phyloP scores from a whole-genome alignment of 2,113 vertebrate species.

The Suncus etruscus region DNA sequence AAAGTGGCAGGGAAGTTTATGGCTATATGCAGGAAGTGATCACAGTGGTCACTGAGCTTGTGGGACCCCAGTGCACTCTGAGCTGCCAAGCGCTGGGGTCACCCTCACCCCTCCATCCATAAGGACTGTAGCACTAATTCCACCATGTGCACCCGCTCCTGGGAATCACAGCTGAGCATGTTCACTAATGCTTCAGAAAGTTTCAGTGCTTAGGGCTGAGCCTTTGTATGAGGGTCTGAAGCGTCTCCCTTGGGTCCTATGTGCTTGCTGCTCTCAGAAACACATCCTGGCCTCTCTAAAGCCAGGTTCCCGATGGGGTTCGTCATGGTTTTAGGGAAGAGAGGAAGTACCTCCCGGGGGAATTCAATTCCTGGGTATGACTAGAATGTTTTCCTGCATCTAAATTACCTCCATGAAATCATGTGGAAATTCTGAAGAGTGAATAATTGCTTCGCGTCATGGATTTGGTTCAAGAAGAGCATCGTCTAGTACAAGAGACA shows the following conservation, averaged over 20 bases:
- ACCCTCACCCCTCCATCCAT: not conserved
- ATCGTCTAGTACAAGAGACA: not conserved
- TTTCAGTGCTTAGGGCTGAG: conserved; percentile 17
- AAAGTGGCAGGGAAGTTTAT: too few species aligned
- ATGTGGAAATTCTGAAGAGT: not conserved
- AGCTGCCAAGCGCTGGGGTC: not conserved
- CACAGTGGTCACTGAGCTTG: not conserved
- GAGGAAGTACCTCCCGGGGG: not conserved
- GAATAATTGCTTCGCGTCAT: not conserved
- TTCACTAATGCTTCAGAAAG: not conserved
- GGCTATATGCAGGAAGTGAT: too few species aligned
- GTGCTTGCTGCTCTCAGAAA: not conserved
- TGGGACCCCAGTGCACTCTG: not conserved
- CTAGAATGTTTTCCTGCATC: not conserved
- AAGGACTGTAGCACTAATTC: not conserved
- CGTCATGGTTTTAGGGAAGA: not conserved
- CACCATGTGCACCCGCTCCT: not conserved
- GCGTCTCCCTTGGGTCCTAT: not conserved
- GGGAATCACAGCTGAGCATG: not conserved
- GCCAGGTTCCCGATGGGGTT: not conserved
- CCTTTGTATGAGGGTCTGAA: not conserved
- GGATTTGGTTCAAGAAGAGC: not conserved
- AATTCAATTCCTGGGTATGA: not conserved
- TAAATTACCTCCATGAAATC: not conserved
- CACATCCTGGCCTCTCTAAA: not conserved